Conservation (phyloP, 1,140 invertebrate genomes). For the Spodoptera litura region DNA sequence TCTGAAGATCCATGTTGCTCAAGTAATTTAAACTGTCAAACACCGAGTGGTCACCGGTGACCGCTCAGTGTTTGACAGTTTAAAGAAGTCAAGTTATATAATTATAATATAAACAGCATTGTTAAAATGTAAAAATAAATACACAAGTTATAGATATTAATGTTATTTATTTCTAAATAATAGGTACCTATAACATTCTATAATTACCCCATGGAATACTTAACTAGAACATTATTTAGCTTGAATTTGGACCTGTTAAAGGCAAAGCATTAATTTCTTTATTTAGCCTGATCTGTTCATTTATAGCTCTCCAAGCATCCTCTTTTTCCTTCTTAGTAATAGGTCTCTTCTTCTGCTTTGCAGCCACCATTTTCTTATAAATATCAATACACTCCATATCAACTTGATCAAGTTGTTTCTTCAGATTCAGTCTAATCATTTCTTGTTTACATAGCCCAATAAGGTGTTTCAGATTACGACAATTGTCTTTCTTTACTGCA, state of each 20-base stretch:
- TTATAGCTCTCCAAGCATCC: constrained; percentile 89
- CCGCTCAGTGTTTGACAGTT: too few species aligned
- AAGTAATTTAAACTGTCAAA: too few species aligned
- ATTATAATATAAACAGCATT: too few species aligned
- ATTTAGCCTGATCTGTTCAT: constrained; percentile 87
- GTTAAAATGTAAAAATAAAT: background rate
- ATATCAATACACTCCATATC: constrained; percentile 89
- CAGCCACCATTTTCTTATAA: constrained; percentile 91
- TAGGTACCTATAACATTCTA: constrained; percentile 41
- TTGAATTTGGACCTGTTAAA: constrained; percentile 79
- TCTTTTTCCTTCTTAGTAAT: constrained; percentile 94
- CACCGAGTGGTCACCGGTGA: too few species aligned
- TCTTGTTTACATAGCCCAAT: constrained; percentile 84
- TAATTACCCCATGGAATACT: constrained; percentile 33
- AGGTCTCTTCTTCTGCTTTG: constrained; percentile 92
- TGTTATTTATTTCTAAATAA: constrained; percentile 46
- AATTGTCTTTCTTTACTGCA: constrained; percentile 85
- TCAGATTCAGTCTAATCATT: constrained; percentile 83
- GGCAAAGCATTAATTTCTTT: constrained; percentile 86
- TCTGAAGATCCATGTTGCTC: too few species aligned
- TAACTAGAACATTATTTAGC: constrained; percentile 56
- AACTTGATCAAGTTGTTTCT: constrained; percentile 84
- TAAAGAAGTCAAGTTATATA: too few species aligned
- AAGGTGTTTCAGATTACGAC: constrained; percentile 81
- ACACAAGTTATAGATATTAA: constrained; percentile 13